A percentile compares a stretch with the other conserved stretches of the same genome.
These are phyloP conservation scores for Trimorus sp. DNA, from an alignment of 2,888 invertebrate genomes.

Conservation along the genomic window DNA sequence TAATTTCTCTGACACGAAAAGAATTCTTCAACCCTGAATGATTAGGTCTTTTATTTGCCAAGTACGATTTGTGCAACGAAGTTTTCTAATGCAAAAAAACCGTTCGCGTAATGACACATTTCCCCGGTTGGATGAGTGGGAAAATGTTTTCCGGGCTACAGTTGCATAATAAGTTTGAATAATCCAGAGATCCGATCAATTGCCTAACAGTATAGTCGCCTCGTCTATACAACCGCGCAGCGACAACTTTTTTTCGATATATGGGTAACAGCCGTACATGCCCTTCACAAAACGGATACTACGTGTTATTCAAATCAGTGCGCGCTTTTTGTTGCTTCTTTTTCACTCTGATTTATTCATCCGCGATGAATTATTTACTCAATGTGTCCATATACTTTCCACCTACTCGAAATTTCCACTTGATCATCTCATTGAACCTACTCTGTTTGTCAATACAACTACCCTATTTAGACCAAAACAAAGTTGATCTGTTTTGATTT, in stretches of 20 bases:
- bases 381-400: too few species aligned
- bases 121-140: not conserved
- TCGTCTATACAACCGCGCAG: not conserved
- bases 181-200: conserved; percentile 18
- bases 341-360: not conserved
- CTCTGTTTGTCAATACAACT: too few species aligned
- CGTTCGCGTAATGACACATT: not conserved
- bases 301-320: not conserved
- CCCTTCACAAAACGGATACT: conserved; percentile 2
- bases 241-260: not conserved
- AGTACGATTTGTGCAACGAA: too few species aligned
- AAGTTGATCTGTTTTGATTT: too few species aligned
- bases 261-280: conserved; percentile 1
- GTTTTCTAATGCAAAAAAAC: too few species aligned
- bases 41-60: too few species aligned
- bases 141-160: conserved; percentile 24
- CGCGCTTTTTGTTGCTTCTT: not conserved
- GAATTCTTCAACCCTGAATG: too few species aligned
- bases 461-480: too few species aligned
- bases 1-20: too few species aligned
- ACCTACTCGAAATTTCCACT: too few species aligned
- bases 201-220: conserved; percentile 1
- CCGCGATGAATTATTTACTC: too few species aligned
- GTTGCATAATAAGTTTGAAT: conserved; percentile 10
- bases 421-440: too few species aligned